A percentile compares a stretch with the other conserved stretches of the same genome.
Evolutionary conservation across 2,888 invertebrate genomes (phyloP).

Genomic region (Standfussiana lucernea): DNA sequence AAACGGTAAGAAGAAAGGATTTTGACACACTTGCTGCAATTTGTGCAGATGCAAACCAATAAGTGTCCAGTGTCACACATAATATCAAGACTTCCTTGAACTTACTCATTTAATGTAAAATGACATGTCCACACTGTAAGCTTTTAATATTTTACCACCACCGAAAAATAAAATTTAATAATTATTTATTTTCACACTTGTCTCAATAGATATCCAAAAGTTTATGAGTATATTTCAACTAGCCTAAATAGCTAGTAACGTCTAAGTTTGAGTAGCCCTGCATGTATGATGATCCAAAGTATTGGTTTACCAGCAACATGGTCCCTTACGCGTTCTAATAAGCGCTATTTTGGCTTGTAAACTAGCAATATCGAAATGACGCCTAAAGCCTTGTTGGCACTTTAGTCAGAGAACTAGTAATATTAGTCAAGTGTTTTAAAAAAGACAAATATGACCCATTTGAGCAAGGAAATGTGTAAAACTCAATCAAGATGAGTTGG

Average conservation of each 20-base stretch:
- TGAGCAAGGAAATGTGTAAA: too few species aligned
- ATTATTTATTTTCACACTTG: constrained; percentile 4
- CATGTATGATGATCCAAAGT: constrained; percentile 32
- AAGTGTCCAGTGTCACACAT: constrained; percentile 8
- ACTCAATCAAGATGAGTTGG: constrained; percentile 9
- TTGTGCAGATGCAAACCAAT: constrained; percentile 31
- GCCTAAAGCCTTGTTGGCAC: constrained; percentile 48
- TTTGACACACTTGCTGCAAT: constrained; percentile 18
- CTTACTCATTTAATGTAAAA: constrained; percentile 12
- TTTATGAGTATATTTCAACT: constrained; percentile 28
- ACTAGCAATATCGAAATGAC: constrained; percentile 23
- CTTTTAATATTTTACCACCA: constrained; percentile 36
- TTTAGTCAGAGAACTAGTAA: constrained; percentile 18
- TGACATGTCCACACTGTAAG: background rate
- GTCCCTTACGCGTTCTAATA: constrained; percentile 23
- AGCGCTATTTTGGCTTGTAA: constrained; percentile 47
- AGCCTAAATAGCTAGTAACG: constrained; percentile 36
- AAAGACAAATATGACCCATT: background rate
- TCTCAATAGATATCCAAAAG: background rate
- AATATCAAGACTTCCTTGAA: constrained; percentile 25
- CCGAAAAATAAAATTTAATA: constrained; percentile 26
- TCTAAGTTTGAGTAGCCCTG: constrained; percentile 57
- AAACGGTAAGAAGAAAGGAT: constrained; percentile 11
- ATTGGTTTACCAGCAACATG: constrained; percentile 56
- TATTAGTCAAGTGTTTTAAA: constrained; percentile 34